Percentiles rank a stretch among this genome's conserved stretches.
These are phyloP conservation scores for Eudorcas thomsonii DNA, from an alignment of 2,113 vertebrate species.

Conservation along the genomic window DNA sequence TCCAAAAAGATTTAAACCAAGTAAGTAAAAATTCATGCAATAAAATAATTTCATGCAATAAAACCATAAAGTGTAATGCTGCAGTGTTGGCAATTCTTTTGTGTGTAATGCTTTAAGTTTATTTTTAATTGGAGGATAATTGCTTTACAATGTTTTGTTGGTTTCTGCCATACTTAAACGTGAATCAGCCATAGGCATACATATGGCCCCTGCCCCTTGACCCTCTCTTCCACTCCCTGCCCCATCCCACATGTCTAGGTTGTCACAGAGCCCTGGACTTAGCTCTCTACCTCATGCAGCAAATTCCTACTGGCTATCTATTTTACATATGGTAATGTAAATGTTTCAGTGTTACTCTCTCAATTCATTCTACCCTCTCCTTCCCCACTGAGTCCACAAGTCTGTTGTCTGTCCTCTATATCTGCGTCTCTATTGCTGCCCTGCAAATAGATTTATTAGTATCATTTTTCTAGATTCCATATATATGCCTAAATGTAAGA, in stretches of 20 bases:
- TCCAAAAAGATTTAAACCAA: neutral
- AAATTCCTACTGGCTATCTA: neutral
- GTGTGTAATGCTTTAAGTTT: neutral
- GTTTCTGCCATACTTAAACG: neutral
- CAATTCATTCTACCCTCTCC: neutral
- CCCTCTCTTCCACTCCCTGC: neutral
- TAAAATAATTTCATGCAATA: neutral
- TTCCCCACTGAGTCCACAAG: neutral
- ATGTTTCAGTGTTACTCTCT: neutral
- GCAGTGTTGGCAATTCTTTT: neutral
- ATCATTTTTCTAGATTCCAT: neutral
- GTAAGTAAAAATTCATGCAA: neutral
- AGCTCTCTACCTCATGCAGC: neutral
- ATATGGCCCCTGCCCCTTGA: neutral
- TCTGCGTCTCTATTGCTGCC: neutral
- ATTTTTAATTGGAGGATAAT: neutral
- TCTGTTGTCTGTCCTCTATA: neutral
- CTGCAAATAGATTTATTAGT: neutral
- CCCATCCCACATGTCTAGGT: neutral
- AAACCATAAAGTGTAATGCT: neutral
- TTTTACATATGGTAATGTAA: neutral
- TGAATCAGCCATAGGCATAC: neutral
- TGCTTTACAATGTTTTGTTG: neutral
- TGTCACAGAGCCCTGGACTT: neutral
- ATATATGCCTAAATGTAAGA: neutral